Evolutionary conservation across 1,140 invertebrate genomes (phyloP).

Genomic region (Drosophila sp.): DNA sequence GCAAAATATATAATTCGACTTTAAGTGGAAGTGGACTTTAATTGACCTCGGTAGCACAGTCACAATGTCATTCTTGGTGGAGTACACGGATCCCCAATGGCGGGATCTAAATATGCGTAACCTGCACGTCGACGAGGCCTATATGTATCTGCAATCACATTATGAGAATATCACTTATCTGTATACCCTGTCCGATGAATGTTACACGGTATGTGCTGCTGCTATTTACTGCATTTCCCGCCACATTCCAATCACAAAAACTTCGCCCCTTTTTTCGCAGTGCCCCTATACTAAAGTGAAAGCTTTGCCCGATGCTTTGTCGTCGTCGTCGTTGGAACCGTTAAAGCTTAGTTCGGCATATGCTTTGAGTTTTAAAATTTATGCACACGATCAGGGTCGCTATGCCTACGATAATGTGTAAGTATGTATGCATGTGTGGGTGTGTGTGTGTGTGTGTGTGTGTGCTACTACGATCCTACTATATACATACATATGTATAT

Average conservation of each 20-base stretch:
- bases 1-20: constrained; percentile 19
- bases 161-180: constrained; percentile 49
- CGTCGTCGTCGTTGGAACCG: constrained; percentile 40
- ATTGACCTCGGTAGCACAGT: constrained; percentile 33
- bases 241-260: constrained; percentile 28
- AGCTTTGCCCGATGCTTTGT: constrained; percentile 57
- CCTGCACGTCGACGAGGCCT: constrained; percentile 72
- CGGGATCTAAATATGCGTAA: constrained; percentile 73
- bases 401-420: constrained; percentile 86
- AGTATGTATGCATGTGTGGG: constrained; percentile 84
- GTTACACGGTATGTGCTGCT: constrained; percentile 65
- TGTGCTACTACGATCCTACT: constrained; percentile 2
- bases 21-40: constrained; percentile 20
- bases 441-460: constrained; percentile 8
- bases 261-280: constrained; percentile 54
- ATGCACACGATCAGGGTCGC: constrained; percentile 75
- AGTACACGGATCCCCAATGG: constrained; percentile 78
- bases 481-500: too few species aligned
- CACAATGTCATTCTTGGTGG: constrained; percentile 71
- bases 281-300: constrained; percentile 85
- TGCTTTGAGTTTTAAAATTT: constrained; percentile 80
- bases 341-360: constrained; percentile 83
- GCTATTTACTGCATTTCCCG: constrained; percentile 25
- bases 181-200: constrained; percentile 75
- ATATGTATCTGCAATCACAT: constrained; percentile 59